phyloP scores from a whole-genome alignment of 1,140 invertebrate genomes.

The Trachymyrmex septentrionalis region DNA sequence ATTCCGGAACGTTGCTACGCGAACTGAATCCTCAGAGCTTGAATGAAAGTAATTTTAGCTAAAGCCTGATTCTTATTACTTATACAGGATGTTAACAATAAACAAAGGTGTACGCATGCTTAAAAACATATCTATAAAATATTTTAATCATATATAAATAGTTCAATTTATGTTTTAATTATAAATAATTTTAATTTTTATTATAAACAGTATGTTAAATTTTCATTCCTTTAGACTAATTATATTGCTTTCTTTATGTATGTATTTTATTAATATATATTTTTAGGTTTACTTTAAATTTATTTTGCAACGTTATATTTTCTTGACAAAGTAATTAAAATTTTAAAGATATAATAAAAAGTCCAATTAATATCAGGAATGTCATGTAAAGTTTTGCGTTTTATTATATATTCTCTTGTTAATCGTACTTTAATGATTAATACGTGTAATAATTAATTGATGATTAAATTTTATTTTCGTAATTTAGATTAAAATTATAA shows the following conservation, averaged over 20 bases:
- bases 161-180: too few species aligned
- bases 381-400: not conserved
- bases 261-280: too few species aligned
- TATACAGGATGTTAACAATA: not conserved
- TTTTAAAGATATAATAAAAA: not conserved
- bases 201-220: too few species aligned
- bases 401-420: not conserved
- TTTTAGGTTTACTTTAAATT: too few species aligned
- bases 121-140: not conserved
- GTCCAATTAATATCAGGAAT: not conserved
- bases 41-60: not conserved
- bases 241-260: too few species aligned
- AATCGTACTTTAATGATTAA: too few species aligned
- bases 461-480: too few species aligned
- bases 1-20: conserved; percentile 47
- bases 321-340: not conserved
- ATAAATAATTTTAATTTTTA: too few species aligned
- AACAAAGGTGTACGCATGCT: not conserved
- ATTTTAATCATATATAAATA: too few species aligned
- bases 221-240: too few species aligned
- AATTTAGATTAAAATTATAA: too few species aligned
- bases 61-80: not conserved
- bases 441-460: too few species aligned
- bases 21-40: conserved; percentile 1
- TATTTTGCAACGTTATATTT: not conserved